Base-by-base conservation (phyloP, 2,888 invertebrate genomes). In the Heliconius sara region DNA sequence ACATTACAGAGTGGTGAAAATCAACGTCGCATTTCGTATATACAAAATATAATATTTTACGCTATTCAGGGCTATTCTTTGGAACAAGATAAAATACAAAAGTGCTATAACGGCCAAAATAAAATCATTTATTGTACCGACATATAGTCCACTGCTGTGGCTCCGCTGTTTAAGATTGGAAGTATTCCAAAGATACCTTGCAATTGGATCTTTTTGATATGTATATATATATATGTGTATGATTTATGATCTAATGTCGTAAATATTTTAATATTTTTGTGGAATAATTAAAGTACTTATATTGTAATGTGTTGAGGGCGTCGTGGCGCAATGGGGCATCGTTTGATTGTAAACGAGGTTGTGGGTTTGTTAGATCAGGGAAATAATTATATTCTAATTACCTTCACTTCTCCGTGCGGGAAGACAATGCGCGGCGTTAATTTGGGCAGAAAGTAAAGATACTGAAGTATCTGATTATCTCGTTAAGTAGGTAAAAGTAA, bases 151-250 rank as follows among this genome's bases (percentile, higher is more conserved):
- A 52, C 52, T 52, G 7, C 19, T 65, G 34, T 16, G 43, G 39
- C 22, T n/a, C 4, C 47, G 47, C 10, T 73, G n/a, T 60, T 72
- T 12, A n/a, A 78, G 60, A 74, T 78, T 74, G 78, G 78, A 74
- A 74, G 57, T 63, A 39, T 75, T 78, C 74, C 78, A 78, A 78
- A 63, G 68, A 74, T 67, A 68, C 67, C 60, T 68, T 34, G 34
- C 22, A 47, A 52, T 73, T 78, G 65, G 65, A 66, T 78, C 27
- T 67, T 78, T 78, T 78, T 68, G 34, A 73, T 19, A 74, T 65
- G 25, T 68, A 19, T 30, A 73, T 30, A 9, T 19, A 72, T 22
- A 60, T 25, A 19, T 65, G 19, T 43, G 6, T 43, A 74, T 39
- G 34, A 73, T 73, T 63, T 73, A 39, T 73, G 47, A 19, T 6